Evolutionary conservation across 2,888 invertebrate genomes (phyloP).

Genomic region (Thymelicus lineola): DNA sequence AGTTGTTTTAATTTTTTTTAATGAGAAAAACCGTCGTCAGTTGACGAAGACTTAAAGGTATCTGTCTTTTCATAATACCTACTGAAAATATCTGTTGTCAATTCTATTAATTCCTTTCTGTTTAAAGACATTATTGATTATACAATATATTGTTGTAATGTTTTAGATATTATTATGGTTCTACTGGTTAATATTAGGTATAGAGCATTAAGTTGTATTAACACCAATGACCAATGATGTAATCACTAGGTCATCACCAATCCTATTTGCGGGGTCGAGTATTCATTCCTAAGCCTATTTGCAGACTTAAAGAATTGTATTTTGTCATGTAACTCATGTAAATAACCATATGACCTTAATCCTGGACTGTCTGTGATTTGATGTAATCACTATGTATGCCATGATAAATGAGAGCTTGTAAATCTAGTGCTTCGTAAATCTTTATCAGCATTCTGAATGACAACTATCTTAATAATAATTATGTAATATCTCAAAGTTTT

Average conservation of each 20-base stretch:
- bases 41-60: no score
- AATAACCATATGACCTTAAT: constrained; percentile 18
- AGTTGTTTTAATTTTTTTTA: no score
- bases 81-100: no score
- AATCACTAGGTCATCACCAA: background rate
- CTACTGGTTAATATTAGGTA: background rate
- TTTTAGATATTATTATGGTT: background rate
- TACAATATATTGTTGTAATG: background rate
- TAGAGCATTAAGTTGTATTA: background rate
- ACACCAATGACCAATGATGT: no score
- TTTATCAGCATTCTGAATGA: no score
- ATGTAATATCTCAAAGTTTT: no score
- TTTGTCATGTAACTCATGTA: constrained; percentile 11
- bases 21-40: no score
- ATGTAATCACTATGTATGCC: background rate
- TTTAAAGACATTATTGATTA: background rate
- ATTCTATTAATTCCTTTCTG: no score
- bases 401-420: no score
- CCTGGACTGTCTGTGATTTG: background rate
- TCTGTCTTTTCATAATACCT: no score
- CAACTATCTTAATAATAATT: no score
- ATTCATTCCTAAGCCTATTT: constrained; percentile 19
- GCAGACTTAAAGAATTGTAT: constrained; percentile 5
- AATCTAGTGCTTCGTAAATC: no score
- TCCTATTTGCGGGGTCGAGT: constrained; percentile 20